Conservation (phyloP, 2,888 invertebrate species). For the Melitaea athalia region DNA sequence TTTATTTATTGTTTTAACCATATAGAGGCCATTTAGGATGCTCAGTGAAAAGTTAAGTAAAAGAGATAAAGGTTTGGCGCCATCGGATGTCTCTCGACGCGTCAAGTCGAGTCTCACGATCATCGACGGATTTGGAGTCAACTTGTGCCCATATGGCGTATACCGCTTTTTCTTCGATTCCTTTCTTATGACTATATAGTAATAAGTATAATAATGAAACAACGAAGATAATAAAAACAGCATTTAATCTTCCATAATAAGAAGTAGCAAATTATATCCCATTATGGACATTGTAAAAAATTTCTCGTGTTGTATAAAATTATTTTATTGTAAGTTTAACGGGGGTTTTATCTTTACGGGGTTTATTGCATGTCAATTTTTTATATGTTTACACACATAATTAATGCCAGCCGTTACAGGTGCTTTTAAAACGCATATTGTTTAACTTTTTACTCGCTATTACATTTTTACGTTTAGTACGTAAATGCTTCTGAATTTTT, state of each 20-base stretch:
- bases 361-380: slow-evolving; percentile 29
- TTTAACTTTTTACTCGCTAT: slow-evolving; percentile 20
- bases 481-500: not conserved
- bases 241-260: slow-evolving; percentile 41
- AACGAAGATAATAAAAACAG: slow-evolving; percentile 42
- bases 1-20: not conserved
- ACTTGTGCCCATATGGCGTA: slow-evolving; percentile 42
- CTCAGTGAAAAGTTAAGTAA: slow-evolving; percentile 1
- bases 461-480: slow-evolving; percentile 16
- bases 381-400: slow-evolving; percentile 18
- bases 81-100: slow-evolving; percentile 31
- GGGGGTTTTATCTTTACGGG: slow-evolving; percentile 31
- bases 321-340: slow-evolving; percentile 30
- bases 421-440: slow-evolving; percentile 12
- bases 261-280: slow-evolving; percentile 39
- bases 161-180: slow-evolving; percentile 45
- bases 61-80: slow-evolving; percentile 33
- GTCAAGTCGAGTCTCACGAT: slow-evolving; percentile 38
- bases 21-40: not conserved
- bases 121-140: slow-evolving; percentile 43
- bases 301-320: slow-evolving; percentile 25
- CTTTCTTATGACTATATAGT: slow-evolving; percentile 38
- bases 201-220: slow-evolving; percentile 39
- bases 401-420: slow-evolving; percentile 12
- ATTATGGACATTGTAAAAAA: slow-evolving; percentile 35